Evolutionary conservation across 2,113 vertebrate genomes (phyloP).

Genomic region (Calyptomena viridis): DNA sequence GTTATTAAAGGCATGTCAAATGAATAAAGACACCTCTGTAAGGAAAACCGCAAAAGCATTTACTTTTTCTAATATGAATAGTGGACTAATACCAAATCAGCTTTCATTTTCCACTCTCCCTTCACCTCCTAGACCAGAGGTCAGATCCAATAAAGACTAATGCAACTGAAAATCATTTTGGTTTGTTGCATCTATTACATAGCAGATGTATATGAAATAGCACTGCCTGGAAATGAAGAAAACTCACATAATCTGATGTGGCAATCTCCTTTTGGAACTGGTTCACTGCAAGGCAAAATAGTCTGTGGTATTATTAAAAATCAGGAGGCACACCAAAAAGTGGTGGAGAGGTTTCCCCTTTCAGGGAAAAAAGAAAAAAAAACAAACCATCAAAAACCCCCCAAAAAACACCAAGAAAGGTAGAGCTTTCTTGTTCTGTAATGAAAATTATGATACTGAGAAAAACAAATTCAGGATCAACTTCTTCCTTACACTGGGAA

Average conservation of each 20-base stretch:
- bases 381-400: background rate
- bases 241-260: constrained; percentile 46
- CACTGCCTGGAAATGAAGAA: constrained; percentile 54
- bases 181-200: constrained; percentile 60
- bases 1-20: constrained; percentile 88
- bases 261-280: constrained; percentile 52
- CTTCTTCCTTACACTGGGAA: background rate
- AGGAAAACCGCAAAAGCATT: constrained; percentile 80
- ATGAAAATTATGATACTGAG: background rate
- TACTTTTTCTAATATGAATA: constrained; percentile 80
- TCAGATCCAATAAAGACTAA: constrained; percentile 74
- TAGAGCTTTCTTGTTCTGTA: background rate
- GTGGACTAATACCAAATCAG: constrained; percentile 79
- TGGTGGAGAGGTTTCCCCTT: accelerated
- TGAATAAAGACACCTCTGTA: constrained; percentile 84
- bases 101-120: constrained; percentile 79
- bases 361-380: background rate
- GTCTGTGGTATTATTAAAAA: constrained; percentile 7
- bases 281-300: constrained; percentile 57
- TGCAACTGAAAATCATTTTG: constrained; percentile 65
- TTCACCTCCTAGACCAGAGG: constrained; percentile 71
- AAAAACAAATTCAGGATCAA: background rate
- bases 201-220: constrained; percentile 66
- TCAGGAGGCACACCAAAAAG: background rate
- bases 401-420: background rate